Base-by-base conservation (phyloP, 2,113 vertebrate genomes). In the Ceratotherium simum region DNA sequence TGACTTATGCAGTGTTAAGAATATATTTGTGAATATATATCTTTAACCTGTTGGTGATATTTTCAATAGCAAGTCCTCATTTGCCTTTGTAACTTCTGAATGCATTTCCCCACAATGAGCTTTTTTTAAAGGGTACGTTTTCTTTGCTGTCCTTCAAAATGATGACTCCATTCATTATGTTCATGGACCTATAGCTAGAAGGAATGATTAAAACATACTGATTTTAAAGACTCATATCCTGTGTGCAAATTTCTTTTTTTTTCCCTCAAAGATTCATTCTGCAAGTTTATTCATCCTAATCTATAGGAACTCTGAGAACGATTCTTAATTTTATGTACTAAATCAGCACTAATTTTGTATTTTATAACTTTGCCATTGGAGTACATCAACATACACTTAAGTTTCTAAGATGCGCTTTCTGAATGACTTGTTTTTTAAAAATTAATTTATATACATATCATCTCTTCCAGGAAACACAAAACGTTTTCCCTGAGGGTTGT, bases 391-490 rank as follows among this genome's bases (percentile, higher is more conserved):
- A 39, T 60, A 96, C 75, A 98, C 94, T 93, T 95, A 98, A 72
- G 39, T 96, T 81, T 98, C 96, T 51, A 87, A 98, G 79, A 62
- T 97, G 67, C 92, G 29, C 81, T 94, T 97, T 92, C 67, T 90
- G 81, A 94, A 80, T 96, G 79, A 98, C 97, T 98, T 97, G 95
- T 98, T 98, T 98, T 98, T 97, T 65, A 88, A 89, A 85, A 88
- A 48, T 20, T 90, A 91, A 98, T 98, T 98, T 98, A 97, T 97
- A 87, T 97, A 97, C 76, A 39, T n/a, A 79, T 36, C 33, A 9
- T 29, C 70, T 96, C n/a, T 96, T 98, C 93, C 91, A 96, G 95
- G 69, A 98, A 98, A 89, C 31, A 95, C 51, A 97, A 96, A 98
- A 97, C 48, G n/a, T 83, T 96, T 98, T 92, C 96, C 95, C 95